Percentiles rank a stretch among this genome's conserved stretches.
These are phyloP conservation scores for Ostrea denselamellosa DNA, from an alignment of 1,140 invertebrate species.

Conservation along the genomic window DNA sequence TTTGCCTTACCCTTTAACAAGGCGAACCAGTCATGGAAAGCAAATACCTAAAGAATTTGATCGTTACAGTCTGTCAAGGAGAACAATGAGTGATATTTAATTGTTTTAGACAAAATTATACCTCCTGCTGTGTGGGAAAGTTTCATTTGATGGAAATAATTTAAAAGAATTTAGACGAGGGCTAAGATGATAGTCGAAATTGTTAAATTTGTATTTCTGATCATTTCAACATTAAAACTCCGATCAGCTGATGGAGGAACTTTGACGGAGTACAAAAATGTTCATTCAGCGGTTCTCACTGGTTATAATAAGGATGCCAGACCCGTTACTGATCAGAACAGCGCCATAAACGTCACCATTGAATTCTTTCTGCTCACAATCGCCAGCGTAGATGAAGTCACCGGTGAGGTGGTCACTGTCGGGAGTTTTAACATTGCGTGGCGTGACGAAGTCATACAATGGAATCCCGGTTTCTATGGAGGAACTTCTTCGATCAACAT, in stretches of 20 bases:
- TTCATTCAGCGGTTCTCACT: not conserved
- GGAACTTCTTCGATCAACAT: constrained; percentile 13
- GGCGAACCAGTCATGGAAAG: no score
- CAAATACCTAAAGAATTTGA: no score
- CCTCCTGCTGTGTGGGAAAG: no score
- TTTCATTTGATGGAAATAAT: no score
- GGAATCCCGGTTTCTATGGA: not conserved
- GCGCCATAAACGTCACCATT: not conserved
- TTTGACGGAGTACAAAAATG: not conserved
- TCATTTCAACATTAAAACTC: not conserved
- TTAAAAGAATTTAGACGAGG: no score
- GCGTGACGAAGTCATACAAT: constrained; percentile 45
- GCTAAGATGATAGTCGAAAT: not conserved
- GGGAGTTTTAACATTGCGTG: constrained; percentile 48
- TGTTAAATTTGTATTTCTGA: not conserved
- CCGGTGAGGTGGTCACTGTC: not conserved
- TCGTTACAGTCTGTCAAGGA: no score
- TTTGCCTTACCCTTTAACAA: no score
- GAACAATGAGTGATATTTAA: no score
- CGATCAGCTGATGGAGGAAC: not conserved
- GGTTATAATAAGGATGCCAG: constrained; percentile 28
- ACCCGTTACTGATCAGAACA: constrained; percentile 12
- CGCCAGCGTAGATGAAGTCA: constrained; percentile 1
- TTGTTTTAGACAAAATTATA: no score
- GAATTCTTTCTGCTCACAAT: not conserved